Base-by-base conservation (phyloP, 2,113 vertebrate genomes). In the Pachyramphus minor region DNA sequence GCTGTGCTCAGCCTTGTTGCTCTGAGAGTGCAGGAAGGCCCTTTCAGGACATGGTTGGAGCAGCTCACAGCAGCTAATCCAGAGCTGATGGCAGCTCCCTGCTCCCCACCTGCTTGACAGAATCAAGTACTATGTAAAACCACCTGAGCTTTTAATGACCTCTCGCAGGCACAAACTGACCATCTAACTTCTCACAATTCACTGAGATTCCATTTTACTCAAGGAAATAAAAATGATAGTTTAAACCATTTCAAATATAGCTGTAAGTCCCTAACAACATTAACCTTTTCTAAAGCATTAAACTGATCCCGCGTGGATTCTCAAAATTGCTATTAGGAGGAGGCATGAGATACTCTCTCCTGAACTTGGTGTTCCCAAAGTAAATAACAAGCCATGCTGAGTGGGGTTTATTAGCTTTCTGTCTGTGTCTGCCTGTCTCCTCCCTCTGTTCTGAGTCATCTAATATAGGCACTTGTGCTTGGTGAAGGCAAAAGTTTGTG, bases 191-290 rank as follows among this genome's bases (percentile, higher is more conserved):
- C 37, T 39, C 89, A 87, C 53, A 12, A 84, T 60, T 87, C 82
- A 69, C 85, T 87, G 86, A 76, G 55, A 78, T 80, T 87, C 78
- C 91, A 62, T 73, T 90, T 95, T 77, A 64, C 59, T 76, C 64
- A 73, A 77, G 74, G 91, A 96, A 93, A 96, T 96, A 87, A 96
- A 94, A 89, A 96, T 92, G 95, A 90, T 93, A 84, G 89, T 92
- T 92, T 95, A 84, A 96, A 84, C 78, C 21, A 1, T 89, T 94
- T 95, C 74, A 84, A 90, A 84, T 92, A 84, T 25, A 91, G 86
- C 78, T 84, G 95, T 93, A 91, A 93, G 84, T 89, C 82, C 91
- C 68, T 60, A 96, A 84, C 93, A 95, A 84, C 77, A 75, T 93
- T 95, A 96, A 93, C 91, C 91, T 95, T 96, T 96, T 91, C 88